These are phyloP conservation scores for Sceloporus undulatus DNA, from an alignment of 2,113 vertebrate genomes.

Conservation along the genomic window DNA sequence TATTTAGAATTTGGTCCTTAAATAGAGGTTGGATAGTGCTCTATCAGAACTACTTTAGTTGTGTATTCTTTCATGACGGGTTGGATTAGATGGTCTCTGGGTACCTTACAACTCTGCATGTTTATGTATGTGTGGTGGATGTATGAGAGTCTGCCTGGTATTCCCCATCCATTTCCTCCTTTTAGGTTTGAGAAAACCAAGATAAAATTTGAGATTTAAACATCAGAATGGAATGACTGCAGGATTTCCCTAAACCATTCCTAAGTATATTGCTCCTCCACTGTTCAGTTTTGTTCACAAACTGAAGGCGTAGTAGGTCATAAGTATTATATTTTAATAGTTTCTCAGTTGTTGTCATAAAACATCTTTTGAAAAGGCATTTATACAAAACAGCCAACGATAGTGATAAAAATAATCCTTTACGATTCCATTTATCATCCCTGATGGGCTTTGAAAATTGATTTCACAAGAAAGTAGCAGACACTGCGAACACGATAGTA, in stretches of 20 bases:
- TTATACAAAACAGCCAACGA: slow-evolving; percentile 34
- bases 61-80: no score
- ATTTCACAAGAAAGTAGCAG: slow-evolving; percentile 39
- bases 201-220: not conserved
- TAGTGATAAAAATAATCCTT: slow-evolving; percentile 43
- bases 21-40: no score
- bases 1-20: no score
- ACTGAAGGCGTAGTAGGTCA: slow-evolving; percentile 45
- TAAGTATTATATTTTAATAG: slow-evolving; percentile 55
- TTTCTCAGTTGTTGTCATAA: slow-evolving; percentile 40
- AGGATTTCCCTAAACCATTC: not conserved
- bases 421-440: slow-evolving; percentile 30
- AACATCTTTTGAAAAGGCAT: slow-evolving; percentile 34
- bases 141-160: no score
- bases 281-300: slow-evolving; percentile 40
- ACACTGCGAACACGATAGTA: not conserved
- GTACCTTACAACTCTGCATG: no score
- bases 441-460: slow-evolving; percentile 34
- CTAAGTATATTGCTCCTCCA: slow-evolving; percentile 34
- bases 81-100: no score
- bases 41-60: no score
- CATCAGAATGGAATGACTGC: slow-evolving; percentile 8
- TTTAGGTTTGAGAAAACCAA: not conserved
- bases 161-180: not conserved
- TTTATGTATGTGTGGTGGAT: no score